Evolutionary conservation across 1,140 invertebrate species (phyloP).

Genomic region (Tetramorium parvispinum): DNA sequence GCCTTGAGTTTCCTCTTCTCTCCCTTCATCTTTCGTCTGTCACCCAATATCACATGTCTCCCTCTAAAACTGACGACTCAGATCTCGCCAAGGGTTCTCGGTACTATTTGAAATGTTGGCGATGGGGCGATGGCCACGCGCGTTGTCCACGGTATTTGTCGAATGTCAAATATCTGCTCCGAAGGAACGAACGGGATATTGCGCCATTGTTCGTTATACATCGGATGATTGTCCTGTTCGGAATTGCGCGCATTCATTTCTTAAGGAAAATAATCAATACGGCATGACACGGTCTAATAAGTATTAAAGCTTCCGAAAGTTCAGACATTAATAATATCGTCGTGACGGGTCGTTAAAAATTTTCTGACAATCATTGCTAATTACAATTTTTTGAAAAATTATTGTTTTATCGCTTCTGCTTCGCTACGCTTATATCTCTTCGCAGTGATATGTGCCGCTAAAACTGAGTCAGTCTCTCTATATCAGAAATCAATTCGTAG

Average conservation of each 20-base stretch:
- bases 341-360: background rate
- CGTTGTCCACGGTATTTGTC: conserved; percentile 33
- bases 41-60: background rate
- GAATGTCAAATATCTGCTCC: conserved; percentile 34
- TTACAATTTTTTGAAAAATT: background rate
- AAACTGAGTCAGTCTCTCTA: background rate
- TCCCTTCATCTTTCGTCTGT: conserved; percentile 33
- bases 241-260: background rate
- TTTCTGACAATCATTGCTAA: background rate
- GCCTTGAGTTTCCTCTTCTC: conserved; percentile 61
- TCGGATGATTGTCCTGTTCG: conserved; percentile 14
- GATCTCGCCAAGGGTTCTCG: conserved; percentile 50
- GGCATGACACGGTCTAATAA: background rate
- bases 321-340: background rate
- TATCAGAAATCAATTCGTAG: background rate
- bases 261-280: background rate
- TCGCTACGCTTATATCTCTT: background rate
- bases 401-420: background rate
- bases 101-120: conserved; percentile 4
- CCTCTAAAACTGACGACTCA: conserved; percentile 57
- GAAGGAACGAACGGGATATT: conserved; percentile 12
- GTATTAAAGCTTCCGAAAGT: background rate
- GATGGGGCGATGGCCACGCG: conserved; percentile 31
- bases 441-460: background rate
- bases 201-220: conserved; percentile 10